Conservation (phyloP, 1,140 invertebrate genomes). For the Mamestra configurata region DNA sequence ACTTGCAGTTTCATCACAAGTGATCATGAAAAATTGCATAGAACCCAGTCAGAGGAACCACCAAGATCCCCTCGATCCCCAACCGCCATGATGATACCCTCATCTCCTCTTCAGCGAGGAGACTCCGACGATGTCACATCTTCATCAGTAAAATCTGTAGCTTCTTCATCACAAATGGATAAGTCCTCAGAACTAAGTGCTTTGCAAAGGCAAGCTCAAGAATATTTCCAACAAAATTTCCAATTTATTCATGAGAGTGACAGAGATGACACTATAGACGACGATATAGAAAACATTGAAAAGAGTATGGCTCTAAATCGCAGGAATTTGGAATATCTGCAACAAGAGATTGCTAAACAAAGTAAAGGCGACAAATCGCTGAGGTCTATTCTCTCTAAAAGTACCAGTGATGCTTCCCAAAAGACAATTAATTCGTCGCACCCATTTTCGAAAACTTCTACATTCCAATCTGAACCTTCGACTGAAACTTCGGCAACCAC, state of each 20-base stretch:
- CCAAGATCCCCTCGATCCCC: conserved; percentile 91
- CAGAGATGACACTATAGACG: conserved; percentile 86
- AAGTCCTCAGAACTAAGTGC: conserved; percentile 83
- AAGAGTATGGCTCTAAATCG: conserved; percentile 87
- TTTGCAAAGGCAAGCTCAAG: conserved; percentile 83
- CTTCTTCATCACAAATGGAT: conserved; percentile 82
- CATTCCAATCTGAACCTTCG: conserved; percentile 86
- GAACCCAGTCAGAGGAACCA: conserved; percentile 95
- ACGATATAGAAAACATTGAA: conserved; percentile 86
- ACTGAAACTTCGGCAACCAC: conserved; percentile 86
- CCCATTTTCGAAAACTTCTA: conserved; percentile 86
- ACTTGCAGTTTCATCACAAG: conserved; percentile 81
- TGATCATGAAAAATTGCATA: conserved; percentile 93
- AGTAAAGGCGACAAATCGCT: conserved; percentile 79
- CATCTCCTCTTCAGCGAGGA: conserved; percentile 75
- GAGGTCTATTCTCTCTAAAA: conserved; percentile 82
- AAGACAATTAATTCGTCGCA: conserved; percentile 81
- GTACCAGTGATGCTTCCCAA: conserved; percentile 82
- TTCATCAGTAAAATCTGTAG: conserved; percentile 81
- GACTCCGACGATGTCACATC: conserved; percentile 84
- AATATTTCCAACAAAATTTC: conserved; percentile 88
- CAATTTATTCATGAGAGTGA: conserved; percentile 88
- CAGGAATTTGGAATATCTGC: conserved; percentile 86
- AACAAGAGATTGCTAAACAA: conserved; percentile 87
- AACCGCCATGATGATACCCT: conserved; percentile 66